Evolutionary conservation across 2,888 invertebrate genomes (phyloP).

Genomic region (Asteroscopus sphinx): DNA sequence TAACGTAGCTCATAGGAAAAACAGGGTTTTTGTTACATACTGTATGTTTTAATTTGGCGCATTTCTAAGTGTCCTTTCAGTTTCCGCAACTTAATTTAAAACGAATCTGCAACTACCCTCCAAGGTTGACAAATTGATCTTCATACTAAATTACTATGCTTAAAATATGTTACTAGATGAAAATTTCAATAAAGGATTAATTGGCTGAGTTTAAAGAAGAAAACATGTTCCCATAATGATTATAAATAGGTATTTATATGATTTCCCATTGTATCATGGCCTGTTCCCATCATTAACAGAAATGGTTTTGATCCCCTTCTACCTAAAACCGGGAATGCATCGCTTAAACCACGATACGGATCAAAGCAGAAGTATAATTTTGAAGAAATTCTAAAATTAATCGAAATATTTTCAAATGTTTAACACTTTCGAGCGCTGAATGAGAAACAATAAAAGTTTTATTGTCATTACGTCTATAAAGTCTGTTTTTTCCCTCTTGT

Average conservation of each 20-base stretch:
- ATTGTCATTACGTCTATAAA: no score
- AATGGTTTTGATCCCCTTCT: conserved; percentile 66
- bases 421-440: no score
- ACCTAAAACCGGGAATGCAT: conserved; percentile 78
- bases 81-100: conserved; percentile 49
- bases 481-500: no score
- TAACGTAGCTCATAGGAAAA: no score
- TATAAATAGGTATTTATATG: conserved; percentile 82
- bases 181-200: conserved; percentile 71
- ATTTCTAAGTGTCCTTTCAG: conserved; percentile 51
- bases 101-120: conserved; percentile 12
- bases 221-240: conserved; percentile 68
- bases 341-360: conserved; percentile 71
- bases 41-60: no score
- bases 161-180: conserved; percentile 72
- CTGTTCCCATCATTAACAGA: conserved; percentile 82
- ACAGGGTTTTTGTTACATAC: no score
- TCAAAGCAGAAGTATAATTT: conserved; percentile 40
- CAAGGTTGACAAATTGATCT: conserved; percentile 25
- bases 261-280: conserved; percentile 83
- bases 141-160: conserved; percentile 46
- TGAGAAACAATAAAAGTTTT: no score
- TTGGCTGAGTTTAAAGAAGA: conserved; percentile 71
- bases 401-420: no score
- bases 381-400: conserved; percentile 2